Conservation (phyloP, 1,140 invertebrate genomes). For the Grapholita molesta region DNA sequence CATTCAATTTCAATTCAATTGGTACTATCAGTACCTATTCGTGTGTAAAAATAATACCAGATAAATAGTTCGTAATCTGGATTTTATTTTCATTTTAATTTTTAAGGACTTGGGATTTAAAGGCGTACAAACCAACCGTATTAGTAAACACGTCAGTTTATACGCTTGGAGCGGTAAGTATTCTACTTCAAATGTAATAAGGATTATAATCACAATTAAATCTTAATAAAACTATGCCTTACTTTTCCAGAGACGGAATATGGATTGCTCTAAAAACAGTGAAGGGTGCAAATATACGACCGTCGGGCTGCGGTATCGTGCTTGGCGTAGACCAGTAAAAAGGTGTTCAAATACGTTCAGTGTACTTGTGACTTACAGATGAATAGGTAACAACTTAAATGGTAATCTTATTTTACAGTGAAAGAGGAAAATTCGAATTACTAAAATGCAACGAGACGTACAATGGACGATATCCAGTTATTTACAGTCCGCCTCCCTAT, state of each 20-base stretch:
- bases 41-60: no score
- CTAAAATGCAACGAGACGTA: slow-evolving; percentile 54
- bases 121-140: slow-evolving; percentile 48
- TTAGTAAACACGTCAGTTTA: slow-evolving; percentile 34
- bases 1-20: no score
- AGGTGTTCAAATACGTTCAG: background rate
- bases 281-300: background rate
- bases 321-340: background rate
- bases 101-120: slow-evolving; percentile 56
- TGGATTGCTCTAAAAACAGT: background rate
- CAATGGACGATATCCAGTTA: slow-evolving; percentile 38
- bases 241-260: background rate
- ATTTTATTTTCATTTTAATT: slow-evolving; percentile 24
- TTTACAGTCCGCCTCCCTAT: slow-evolving; percentile 55
- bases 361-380: no score
- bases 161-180: slow-evolving; percentile 36
- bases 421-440: slow-evolving; percentile 24
- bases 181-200: background rate
- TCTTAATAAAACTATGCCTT: background rate
- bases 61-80: no score
- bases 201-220: background rate
- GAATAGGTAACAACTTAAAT: no score
- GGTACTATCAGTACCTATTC: no score
- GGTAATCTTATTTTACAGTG: background rate
- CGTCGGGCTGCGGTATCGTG: background rate